These are phyloP conservation scores for Melanotus villosus DNA, from an alignment of 2,888 invertebrate species.

Conservation along the genomic window DNA sequence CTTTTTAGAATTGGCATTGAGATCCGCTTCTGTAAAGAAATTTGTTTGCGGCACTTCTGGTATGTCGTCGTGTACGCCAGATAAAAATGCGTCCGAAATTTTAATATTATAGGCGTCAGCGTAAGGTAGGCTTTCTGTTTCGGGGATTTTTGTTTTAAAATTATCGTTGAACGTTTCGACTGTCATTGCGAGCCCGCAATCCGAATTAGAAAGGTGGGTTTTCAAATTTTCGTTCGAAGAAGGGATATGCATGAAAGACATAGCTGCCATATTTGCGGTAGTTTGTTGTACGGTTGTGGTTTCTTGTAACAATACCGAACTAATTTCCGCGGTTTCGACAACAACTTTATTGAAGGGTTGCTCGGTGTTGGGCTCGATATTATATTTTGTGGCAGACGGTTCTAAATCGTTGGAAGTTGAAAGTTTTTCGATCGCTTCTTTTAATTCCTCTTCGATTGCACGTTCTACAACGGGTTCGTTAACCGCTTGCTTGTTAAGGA, in stretches of 20 bases:
- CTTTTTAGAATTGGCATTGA: slow-evolving; percentile 37
- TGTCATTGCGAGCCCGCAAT: background rate
- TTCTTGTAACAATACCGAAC: slow-evolving; percentile 48
- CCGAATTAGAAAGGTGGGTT: slow-evolving; percentile 33
- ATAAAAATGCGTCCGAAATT: slow-evolving; percentile 74
- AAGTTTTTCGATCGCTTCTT: slow-evolving; percentile 65
- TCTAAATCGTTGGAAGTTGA: slow-evolving; percentile 60
- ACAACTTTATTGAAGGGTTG: slow-evolving; percentile 61
- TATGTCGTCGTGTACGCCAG: slow-evolving; percentile 73
- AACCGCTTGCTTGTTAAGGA: slow-evolving; percentile 20
- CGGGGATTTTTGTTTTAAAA: slow-evolving; percentile 28
- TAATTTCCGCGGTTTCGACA: slow-evolving; percentile 43
- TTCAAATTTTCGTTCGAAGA: slow-evolving; percentile 43
- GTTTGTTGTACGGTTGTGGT: slow-evolving; percentile 48
- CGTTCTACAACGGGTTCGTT: slow-evolving; percentile 39
- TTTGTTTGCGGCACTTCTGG: slow-evolving; percentile 41
- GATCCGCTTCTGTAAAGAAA: slow-evolving; percentile 46
- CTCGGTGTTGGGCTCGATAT: slow-evolving; percentile 63
- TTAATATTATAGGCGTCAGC: slow-evolving; percentile 63
- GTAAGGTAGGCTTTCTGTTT: slow-evolving; percentile 31
- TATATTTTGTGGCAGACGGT: slow-evolving; percentile 62
- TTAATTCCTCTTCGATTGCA: slow-evolving; percentile 60
- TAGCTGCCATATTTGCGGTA: slow-evolving; percentile 41
- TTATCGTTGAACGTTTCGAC: slow-evolving; percentile 36
- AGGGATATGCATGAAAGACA: slow-evolving; percentile 43